Conservation (phyloP, 2,888 invertebrate species). For the Thecophora atra region DNA sequence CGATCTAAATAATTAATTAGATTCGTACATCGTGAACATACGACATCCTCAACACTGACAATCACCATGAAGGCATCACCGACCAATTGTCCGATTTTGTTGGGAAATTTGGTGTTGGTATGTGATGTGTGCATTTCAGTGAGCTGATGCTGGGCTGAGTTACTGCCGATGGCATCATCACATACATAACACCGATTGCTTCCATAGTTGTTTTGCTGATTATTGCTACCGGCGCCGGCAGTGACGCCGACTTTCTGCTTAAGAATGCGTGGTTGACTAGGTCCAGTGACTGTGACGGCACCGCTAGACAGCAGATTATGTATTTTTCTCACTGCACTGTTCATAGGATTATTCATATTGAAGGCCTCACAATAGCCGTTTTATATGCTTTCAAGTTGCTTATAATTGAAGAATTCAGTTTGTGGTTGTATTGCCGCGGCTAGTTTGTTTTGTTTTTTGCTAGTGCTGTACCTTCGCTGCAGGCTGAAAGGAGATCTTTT, state of each 20-base stretch:
- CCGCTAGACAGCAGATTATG: conserved; percentile 66
- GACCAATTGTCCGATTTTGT: conserved; percentile 67
- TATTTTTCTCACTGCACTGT: conserved; percentile 65
- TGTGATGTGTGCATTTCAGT: conserved; percentile 64
- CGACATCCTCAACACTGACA: conserved; percentile 66
- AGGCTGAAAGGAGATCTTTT: conserved; percentile 7
- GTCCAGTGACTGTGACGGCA: conserved; percentile 65
- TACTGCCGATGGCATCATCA: conserved; percentile 61
- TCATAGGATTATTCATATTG: conserved; percentile 63
- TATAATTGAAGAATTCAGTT: neutral
- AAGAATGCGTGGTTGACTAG: conserved; percentile 64
- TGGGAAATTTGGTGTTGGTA: conserved; percentile 66
- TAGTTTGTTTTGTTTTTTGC: conserved; percentile 16
- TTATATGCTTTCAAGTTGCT: neutral
- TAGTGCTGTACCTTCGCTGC: conserved; percentile 23
- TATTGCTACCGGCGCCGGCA: conserved; percentile 44
- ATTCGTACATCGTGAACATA: conserved; percentile 66
- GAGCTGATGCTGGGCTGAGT: conserved; percentile 58
- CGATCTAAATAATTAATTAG: conserved; percentile 67
- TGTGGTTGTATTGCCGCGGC: conserved; percentile 5
- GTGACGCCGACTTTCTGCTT: conserved; percentile 59
- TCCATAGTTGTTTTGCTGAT: conserved; percentile 46
- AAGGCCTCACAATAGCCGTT: neutral
- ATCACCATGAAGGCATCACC: conserved; percentile 68
- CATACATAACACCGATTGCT: conserved; percentile 65